Evolutionary conservation across 2,888 invertebrate species (phyloP).

Genomic region (Heteropelma amictum): DNA sequence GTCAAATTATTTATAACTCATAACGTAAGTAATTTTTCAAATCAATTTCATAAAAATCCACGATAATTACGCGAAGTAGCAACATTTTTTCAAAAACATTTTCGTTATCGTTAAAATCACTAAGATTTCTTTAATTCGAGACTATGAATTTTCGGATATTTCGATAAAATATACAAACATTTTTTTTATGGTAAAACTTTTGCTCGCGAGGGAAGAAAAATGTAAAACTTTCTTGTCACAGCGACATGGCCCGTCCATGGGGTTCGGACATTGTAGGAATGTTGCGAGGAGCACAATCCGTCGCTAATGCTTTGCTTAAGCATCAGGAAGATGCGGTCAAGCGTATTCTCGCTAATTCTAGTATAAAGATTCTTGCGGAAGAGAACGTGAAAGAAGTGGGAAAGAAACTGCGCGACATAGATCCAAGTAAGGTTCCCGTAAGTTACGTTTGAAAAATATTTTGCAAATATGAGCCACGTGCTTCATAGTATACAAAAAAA

Average conservation of each 20-base stretch:
- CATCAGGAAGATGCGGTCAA: slow-evolving; percentile 83
- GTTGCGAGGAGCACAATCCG: slow-evolving; percentile 84
- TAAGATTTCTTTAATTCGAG: too few relatives aligned
- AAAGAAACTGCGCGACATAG: slow-evolving; percentile 67
- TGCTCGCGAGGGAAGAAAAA: too few relatives aligned
- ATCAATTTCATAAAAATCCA: too few relatives aligned
- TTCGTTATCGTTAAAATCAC: too few relatives aligned
- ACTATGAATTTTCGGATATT: too few relatives aligned
- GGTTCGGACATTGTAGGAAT: slow-evolving; percentile 82
- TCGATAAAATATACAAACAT: too few relatives aligned
- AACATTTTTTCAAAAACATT: too few relatives aligned
- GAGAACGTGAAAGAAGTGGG: slow-evolving; percentile 64
- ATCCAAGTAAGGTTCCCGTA: slow-evolving; percentile 76
- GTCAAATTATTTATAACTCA: too few relatives aligned
- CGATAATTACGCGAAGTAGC: too few relatives aligned
- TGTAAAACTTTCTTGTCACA: too few relatives aligned
- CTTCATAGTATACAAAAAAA: slow-evolving; percentile 24
- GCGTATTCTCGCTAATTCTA: slow-evolving; percentile 85
- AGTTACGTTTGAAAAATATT: slow-evolving; percentile 63
- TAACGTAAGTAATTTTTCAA: too few relatives aligned
- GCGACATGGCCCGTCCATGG: slow-evolving; percentile 74
- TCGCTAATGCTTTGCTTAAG: slow-evolving; percentile 83
- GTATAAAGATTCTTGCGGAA: slow-evolving; percentile 79
- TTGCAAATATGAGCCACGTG: background rate
- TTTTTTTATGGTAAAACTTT: too few relatives aligned